Evolutionary conservation across 2,888 invertebrate species (phyloP).

Genomic region (Drosophila histrio): DNA sequence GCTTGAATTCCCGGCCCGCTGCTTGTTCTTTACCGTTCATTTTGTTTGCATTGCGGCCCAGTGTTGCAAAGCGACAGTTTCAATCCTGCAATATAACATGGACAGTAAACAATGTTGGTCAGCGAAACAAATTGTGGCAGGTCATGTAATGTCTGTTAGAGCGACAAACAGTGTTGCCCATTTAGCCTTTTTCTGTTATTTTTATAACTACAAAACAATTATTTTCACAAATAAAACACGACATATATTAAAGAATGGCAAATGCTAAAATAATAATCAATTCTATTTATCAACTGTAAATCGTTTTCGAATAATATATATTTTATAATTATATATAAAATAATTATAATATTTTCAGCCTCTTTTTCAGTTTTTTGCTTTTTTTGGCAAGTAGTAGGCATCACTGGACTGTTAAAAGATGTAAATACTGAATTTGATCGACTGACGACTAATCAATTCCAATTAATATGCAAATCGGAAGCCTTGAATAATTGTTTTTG

Average conservation of each 20-base stretch:
- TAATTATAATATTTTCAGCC: too few relatives aligned
- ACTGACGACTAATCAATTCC: background rate
- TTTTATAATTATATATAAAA: too few relatives aligned
- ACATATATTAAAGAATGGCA: too few relatives aligned
- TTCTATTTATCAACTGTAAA: too few relatives aligned
- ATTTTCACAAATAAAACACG: too few relatives aligned
- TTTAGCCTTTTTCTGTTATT: too few relatives aligned
- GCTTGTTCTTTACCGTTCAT: constrained; percentile 63
- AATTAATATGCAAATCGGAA: constrained; percentile 5
- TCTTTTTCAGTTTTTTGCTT: too few relatives aligned
- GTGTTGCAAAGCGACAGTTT: constrained; percentile 36
- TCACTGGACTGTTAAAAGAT: constrained; percentile 10
- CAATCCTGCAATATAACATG: constrained; percentile 34
- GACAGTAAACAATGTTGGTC: constrained; percentile 27
- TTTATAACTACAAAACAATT: too few relatives aligned
- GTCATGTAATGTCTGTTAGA: constrained; percentile 23
- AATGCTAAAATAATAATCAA: too few relatives aligned
- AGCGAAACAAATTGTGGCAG: constrained; percentile 22
- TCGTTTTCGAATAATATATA: too few relatives aligned
- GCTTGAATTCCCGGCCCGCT: constrained; percentile 66
- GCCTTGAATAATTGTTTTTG: constrained; percentile 6
- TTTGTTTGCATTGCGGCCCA: constrained; percentile 54
- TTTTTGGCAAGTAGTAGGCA: too few relatives aligned
- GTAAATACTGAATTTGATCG: background rate
- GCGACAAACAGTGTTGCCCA: constrained; percentile 19